These are phyloP conservation scores for Ashinkailepas kermadecensis DNA, from an alignment of 2,888 invertebrate genomes.

Conservation along the genomic window DNA sequence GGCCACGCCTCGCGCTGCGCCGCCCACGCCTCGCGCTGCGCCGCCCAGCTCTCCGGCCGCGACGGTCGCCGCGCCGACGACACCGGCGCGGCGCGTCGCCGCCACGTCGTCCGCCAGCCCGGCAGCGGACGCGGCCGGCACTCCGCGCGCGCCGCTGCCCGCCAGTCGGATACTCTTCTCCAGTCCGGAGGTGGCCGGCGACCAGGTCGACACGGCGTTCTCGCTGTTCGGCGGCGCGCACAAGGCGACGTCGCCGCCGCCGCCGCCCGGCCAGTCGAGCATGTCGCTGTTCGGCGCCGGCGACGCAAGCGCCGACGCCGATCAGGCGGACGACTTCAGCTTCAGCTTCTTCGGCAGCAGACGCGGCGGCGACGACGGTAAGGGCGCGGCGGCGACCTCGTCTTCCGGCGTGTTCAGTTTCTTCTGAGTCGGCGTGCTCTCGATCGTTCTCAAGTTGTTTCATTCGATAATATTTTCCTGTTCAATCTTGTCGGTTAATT, in stretches of 20 bases:
- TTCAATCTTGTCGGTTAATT: too few species aligned
- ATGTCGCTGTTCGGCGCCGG: conserved; percentile 8
- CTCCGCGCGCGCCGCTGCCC: background rate
- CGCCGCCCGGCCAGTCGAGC: background rate
- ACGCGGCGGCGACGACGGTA: background rate
- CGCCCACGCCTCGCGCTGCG: background rate
- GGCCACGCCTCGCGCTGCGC: background rate
- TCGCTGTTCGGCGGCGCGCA: background rate
- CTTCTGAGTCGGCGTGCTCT: background rate
- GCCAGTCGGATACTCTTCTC: background rate
- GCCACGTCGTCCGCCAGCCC: background rate
- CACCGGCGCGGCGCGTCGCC: background rate
- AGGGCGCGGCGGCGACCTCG: background rate
- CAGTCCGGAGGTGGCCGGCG: background rate
- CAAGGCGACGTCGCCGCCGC: background rate
- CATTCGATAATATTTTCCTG: too few species aligned
- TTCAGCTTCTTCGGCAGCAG: background rate
- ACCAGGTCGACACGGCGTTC: background rate
- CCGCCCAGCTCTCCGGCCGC: background rate
- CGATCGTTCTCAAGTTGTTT: too few species aligned
- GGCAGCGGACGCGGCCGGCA: background rate
- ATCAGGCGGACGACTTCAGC: conserved; percentile 6
- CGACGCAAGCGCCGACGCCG: background rate
- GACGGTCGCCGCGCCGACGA: background rate
- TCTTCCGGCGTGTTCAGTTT: background rate